Conservation (phyloP, 2,888 invertebrate genomes). For the Stenodera caucasica region DNA sequence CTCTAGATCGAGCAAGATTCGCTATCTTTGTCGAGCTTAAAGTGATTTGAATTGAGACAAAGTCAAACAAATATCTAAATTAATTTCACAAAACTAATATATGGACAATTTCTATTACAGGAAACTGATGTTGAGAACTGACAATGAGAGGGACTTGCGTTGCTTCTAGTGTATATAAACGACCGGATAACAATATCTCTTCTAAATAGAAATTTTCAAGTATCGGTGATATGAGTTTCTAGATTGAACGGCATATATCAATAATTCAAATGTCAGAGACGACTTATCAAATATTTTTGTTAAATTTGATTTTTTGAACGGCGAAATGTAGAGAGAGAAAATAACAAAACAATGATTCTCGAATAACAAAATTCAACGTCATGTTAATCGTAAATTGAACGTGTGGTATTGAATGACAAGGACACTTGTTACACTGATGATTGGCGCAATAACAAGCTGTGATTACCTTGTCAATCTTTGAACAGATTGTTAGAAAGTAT, state of each 20-base stretch:
- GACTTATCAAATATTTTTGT: background rate
- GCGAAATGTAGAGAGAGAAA: too few species aligned
- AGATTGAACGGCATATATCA: background rate
- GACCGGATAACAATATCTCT: background rate
- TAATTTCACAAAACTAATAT: too few species aligned
- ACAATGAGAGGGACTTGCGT: too few species aligned
- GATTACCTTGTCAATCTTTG: slow-evolving; percentile 26
- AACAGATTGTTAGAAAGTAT: slow-evolving; percentile 15
- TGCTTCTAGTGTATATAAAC: too few species aligned
- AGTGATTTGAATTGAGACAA: too few species aligned
- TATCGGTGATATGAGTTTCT: background rate
- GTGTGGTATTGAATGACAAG: slow-evolving; percentile 27
- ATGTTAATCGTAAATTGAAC: slow-evolving; percentile 24
- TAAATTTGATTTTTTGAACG: background rate
- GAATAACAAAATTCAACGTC: slow-evolving; percentile 11
- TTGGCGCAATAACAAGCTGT: slow-evolving; percentile 24
- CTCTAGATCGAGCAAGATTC: too few species aligned
- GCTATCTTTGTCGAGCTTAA: too few species aligned
- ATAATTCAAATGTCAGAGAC: background rate
- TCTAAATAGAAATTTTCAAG: slow-evolving; percentile 7
- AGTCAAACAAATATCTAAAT: too few species aligned
- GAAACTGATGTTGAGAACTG: too few species aligned
- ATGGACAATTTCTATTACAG: too few species aligned
- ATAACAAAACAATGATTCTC: background rate
- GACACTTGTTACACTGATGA: slow-evolving; percentile 28